Evolutionary conservation across 92 coral and sea anemone species (phyloP).

Genomic region (Actinostola sp.): DNA sequence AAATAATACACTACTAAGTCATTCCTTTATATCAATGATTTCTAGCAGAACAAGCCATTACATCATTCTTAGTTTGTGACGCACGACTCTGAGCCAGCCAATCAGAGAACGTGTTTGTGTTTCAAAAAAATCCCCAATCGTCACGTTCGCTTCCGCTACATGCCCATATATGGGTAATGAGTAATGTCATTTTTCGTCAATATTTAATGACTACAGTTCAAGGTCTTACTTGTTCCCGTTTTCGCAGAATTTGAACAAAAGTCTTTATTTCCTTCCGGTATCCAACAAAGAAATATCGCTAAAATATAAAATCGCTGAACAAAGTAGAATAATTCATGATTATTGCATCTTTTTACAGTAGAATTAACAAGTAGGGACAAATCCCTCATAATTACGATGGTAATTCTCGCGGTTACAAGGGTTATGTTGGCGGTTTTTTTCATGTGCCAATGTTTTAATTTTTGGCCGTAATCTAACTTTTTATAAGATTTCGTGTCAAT

Average conservation of each 20-base stretch:
- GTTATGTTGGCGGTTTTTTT: neutral
- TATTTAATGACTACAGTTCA: neutral
- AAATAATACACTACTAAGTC: neutral
- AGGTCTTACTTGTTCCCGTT: slow-evolving; percentile 4
- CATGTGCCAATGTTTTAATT: neutral
- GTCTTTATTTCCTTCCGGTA: no score
- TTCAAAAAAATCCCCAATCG: neutral
- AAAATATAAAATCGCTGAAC: no score
- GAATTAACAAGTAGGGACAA: no score
- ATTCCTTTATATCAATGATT: neutral
- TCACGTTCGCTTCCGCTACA: slow-evolving; percentile 20
- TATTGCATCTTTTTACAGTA: no score
- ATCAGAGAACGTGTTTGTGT: slow-evolving; percentile 9
- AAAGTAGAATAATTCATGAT: no score
- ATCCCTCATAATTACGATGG: no score
- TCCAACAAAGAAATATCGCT: no score
- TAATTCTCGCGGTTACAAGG: no score
- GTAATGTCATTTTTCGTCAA: neutral
- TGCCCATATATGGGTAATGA: slow-evolving; percentile 34
- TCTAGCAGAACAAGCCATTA: neutral
- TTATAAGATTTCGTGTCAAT: no score
- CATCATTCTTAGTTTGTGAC: neutral
- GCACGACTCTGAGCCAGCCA: slow-evolving; percentile 11
- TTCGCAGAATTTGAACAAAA: neutral
- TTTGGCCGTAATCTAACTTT: no score